Conservation (phyloP, 2,888 invertebrate genomes). For the Nemotelus nigrinus region DNA sequence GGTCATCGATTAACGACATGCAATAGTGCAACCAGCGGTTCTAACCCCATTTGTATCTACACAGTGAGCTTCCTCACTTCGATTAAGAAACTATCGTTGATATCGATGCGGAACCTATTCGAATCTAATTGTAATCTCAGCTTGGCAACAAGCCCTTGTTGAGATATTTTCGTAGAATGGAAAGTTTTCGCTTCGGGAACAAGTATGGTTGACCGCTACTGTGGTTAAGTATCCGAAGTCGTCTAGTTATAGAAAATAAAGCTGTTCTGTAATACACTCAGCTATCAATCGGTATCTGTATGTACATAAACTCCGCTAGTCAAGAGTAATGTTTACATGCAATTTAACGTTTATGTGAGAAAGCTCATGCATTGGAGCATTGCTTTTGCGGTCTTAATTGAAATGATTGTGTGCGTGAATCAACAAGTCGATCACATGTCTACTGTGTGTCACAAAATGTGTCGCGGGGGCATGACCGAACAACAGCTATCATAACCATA, state of each 20-base stretch:
- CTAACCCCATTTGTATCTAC: background rate
- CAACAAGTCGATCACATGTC: slow-evolving; percentile 13
- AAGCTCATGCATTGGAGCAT: background rate
- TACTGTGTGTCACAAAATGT: slow-evolving; percentile 4
- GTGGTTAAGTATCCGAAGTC: too few species aligned
- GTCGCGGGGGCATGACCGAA: background rate
- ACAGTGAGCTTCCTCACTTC: too few species aligned
- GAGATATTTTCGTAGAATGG: too few species aligned
- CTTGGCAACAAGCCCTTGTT: too few species aligned
- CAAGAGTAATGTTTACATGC: background rate
- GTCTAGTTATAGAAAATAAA: too few species aligned
- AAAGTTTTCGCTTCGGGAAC: too few species aligned
- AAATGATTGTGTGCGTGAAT: background rate
- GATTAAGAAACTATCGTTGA: too few species aligned
- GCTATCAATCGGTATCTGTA: background rate
- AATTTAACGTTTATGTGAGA: background rate
- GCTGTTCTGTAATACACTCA: background rate
- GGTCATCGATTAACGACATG: background rate
- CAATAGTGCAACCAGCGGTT: background rate
- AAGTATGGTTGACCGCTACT: too few species aligned
- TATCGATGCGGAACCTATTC: too few species aligned
- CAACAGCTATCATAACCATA: background rate
- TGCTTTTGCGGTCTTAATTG: slow-evolving; percentile 20
- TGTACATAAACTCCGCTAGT: background rate
- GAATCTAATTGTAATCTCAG: too few species aligned